Evolutionary conservation across 23 tunicate species (phyloP).

Genomic region (Aplidium turbinatum): DNA sequence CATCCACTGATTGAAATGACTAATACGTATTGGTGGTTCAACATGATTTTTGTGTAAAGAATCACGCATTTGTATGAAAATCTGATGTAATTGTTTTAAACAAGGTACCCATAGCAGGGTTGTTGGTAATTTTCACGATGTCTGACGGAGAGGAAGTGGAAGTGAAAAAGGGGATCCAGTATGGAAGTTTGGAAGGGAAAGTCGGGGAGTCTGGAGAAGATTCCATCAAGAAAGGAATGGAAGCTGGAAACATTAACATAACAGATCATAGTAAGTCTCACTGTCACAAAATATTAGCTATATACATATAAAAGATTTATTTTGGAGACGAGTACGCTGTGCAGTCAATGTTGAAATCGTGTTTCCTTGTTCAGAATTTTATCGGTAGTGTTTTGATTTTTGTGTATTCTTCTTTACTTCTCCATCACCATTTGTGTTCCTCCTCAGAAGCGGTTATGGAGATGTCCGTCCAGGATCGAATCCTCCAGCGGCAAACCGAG

Average conservation of each 20-base stretch:
- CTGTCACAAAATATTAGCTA: too few species aligned
- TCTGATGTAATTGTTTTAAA: neutral
- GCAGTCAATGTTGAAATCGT: neutral
- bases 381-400: neutral
- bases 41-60: too few species aligned
- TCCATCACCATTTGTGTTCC: too few species aligned
- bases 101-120: neutral
- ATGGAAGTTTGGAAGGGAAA: constrained; percentile 84
- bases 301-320: too few species aligned
- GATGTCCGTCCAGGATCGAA: constrained; percentile 76
- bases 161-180: constrained; percentile 47
- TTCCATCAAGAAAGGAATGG: constrained; percentile 68
- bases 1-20: too few species aligned
- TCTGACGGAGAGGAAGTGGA: constrained; percentile 38
- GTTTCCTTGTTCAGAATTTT: neutral
- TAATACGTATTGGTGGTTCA: too few species aligned
- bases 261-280: constrained; percentile 55
- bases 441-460: constrained; percentile 75
- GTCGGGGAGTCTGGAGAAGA: constrained; percentile 60
- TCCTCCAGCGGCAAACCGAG: constrained; percentile 80
- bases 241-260: constrained; percentile 83
- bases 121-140: constrained; percentile 8
- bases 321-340: too few species aligned
- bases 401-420: too few species aligned
- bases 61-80: neutral